phyloP scores from a whole-genome alignment of 2,113 vertebrate genomes.

The Chamaetylas fuelleborni region DNA sequence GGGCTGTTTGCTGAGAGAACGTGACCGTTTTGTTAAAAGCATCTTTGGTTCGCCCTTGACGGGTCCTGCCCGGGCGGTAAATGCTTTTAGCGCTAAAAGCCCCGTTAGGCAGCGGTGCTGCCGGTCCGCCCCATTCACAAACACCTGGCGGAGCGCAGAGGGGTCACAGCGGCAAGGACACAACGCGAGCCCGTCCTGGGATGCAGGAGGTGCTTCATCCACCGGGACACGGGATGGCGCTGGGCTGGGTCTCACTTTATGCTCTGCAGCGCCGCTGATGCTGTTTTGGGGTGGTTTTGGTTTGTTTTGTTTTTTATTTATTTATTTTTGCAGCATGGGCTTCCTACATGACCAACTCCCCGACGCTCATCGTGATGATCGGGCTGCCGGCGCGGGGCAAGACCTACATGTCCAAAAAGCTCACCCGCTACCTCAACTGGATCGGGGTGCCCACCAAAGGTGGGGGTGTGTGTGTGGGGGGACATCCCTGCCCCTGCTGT shows the following conservation, averaged over 20 bases:
- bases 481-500: accelerated
- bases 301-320: neutral
- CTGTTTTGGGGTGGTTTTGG: neutral
- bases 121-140: neutral
- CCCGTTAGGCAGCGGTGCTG: neutral
- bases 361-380: slow-evolving; percentile 96
- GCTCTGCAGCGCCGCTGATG: neutral
- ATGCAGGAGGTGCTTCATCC: neutral
- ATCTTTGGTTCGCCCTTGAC: neutral
- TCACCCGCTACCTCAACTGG: slow-evolving; percentile 98
- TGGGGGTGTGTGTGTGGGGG: neutral
- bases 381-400: slow-evolving; percentile 91
- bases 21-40: neutral
- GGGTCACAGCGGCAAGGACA: neutral
- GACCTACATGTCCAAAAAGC: slow-evolving; percentile 97
- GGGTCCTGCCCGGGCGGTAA: neutral
- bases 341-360: slow-evolving; percentile 97
- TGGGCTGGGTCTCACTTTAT: neutral
- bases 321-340: slow-evolving; percentile 83
- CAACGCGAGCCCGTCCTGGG: accelerated
- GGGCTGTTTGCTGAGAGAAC: neutral
- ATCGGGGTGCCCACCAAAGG: slow-evolving; percentile 97
- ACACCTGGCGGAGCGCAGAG: neutral
- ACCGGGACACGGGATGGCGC: accelerated
- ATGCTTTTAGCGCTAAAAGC: neutral